Evolutionary conservation across 1,140 invertebrate species (phyloP).

Genomic region (Drosophila burlai): DNA sequence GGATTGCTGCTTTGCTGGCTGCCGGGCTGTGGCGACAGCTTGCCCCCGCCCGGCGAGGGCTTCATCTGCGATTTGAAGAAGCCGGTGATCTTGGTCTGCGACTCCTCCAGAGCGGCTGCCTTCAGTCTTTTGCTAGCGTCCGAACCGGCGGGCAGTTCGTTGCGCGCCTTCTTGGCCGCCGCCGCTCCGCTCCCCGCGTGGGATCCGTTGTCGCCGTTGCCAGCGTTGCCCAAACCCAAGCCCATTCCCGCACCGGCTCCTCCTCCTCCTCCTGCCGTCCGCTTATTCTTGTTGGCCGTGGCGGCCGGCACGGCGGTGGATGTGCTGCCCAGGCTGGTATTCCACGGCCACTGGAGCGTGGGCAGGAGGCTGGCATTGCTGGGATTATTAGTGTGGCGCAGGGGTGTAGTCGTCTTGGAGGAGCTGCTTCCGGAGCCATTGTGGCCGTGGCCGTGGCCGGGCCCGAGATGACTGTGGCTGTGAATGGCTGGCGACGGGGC

Average conservation of each 20-base stretch:
- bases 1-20: constrained; percentile 46
- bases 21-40: constrained; percentile 59
- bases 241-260: constrained; percentile 16
- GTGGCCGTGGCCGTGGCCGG: constrained; percentile 22
- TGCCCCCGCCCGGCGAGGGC: constrained; percentile 85
- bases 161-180: constrained; percentile 65
- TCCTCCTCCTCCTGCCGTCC: constrained; percentile 26
- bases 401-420: constrained; percentile 56
- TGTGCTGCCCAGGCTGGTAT: constrained; percentile 70
- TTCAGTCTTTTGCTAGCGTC: constrained; percentile 82
- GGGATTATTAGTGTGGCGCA: constrained; percentile 30
- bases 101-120: constrained; percentile 79
- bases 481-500: constrained; percentile 25
- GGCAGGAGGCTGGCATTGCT: constrained; percentile 51
- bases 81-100: constrained; percentile 90
- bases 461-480: constrained; percentile 26
- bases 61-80: constrained; percentile 93
- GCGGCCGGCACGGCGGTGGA: constrained; percentile 67
- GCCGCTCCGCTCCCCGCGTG: constrained; percentile 26
- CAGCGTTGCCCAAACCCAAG: background rate
- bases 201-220: constrained; percentile 4
- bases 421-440: constrained; percentile 35
- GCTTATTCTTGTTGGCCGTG: constrained; percentile 52
- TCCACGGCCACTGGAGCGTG: constrained; percentile 76
- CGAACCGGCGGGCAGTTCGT: constrained; percentile 26